Percentiles rank a stretch among this genome's conserved stretches.
Conservation (phyloP, 2,888 invertebrate genomes). For the Oscheius sp. region DNA sequence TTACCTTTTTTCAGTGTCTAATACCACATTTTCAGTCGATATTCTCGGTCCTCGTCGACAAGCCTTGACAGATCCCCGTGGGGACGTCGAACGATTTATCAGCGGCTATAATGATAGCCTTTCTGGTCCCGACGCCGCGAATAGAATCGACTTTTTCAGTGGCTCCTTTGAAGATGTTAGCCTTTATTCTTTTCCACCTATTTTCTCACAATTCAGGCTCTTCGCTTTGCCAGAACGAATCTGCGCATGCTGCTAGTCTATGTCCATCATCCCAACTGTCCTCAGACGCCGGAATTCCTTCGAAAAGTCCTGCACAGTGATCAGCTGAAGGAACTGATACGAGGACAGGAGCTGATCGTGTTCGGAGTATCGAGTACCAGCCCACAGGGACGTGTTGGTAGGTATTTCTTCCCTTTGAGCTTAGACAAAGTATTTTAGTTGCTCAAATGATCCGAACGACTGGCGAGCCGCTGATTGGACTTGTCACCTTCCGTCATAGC, state of each 20-base stretch:
- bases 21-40: not conserved
- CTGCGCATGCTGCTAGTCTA: constrained; percentile 31
- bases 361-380: constrained; percentile 40
- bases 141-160: constrained; percentile 21
- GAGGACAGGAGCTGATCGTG: constrained; percentile 30
- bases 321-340: constrained; percentile 14
- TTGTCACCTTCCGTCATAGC: constrained; percentile 22
- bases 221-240: constrained; percentile 23
- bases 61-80: constrained; percentile 33
- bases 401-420: not conserved
- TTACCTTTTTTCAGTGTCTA: not conserved
- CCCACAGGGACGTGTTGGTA: constrained; percentile 34
- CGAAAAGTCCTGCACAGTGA: constrained; percentile 27
- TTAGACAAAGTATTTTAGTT: not conserved
- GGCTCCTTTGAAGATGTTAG: constrained; percentile 35
- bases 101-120: constrained; percentile 12
- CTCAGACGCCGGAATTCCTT: too few species aligned
- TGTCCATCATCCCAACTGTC: constrained; percentile 24
- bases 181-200: not conserved
- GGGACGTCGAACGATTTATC: constrained; percentile 37
- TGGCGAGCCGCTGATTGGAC: constrained; percentile 24
- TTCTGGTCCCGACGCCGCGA: not conserved
- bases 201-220: constrained; percentile 12
- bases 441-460: constrained; percentile 4
- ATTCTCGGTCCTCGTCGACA: constrained; percentile 11